Evolutionary conservation across 2,797 vertebrate species (phyloP), one percentile per base, ranked within the genome.

Genomic region (Onychomys arenicola): DNA sequence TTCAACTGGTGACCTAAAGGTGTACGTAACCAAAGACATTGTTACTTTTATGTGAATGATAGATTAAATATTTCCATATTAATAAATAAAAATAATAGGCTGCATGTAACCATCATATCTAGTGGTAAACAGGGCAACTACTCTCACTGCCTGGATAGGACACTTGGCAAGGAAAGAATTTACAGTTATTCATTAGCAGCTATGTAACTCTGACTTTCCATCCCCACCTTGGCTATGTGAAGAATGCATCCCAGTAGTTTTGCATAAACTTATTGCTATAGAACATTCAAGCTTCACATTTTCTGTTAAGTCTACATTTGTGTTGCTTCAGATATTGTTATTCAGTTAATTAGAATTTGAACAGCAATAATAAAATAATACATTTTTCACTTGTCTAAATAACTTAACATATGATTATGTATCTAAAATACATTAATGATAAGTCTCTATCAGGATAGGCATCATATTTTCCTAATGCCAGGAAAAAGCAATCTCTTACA

Each of bases 331-430:
- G 63, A 34, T 34, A 55, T 92, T 49, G 34, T 29, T 86, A 43
- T 82, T 87, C 2, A 40, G 23, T 78, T 96, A 57, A 73, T 67
- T 93, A n/a, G 37, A 77, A 89, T 94, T 63, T 91, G 16, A 67
- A 16, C n/a, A 27, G 71, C 5, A 92, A 32, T n/a, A 57, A 59
- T 13, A 46, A 57, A 32, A 34, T 85, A 69, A 63, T 61, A 5
- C 27, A 29, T 34, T 71, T 71, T 73, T 91, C 14, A 82, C 46
- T 65, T 86, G 61, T 65, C n/a, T 71, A 61, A 78, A 43, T 78
- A 76, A 4, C 3, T 69, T 65, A 46, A 49, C 0, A 2, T 34
- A n/a, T 7, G 63, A 90, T 37, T 91, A 69, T 69, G 67, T n/a
- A 69, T 69, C 67, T 69, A 69, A 69, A 69, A 69, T n/a, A n/a